A percentile compares a stretch with the other conserved stretches of the same genome.
phyloP scores from a whole-genome alignment of 2,113 vertebrate species.

The Alces alces region DNA sequence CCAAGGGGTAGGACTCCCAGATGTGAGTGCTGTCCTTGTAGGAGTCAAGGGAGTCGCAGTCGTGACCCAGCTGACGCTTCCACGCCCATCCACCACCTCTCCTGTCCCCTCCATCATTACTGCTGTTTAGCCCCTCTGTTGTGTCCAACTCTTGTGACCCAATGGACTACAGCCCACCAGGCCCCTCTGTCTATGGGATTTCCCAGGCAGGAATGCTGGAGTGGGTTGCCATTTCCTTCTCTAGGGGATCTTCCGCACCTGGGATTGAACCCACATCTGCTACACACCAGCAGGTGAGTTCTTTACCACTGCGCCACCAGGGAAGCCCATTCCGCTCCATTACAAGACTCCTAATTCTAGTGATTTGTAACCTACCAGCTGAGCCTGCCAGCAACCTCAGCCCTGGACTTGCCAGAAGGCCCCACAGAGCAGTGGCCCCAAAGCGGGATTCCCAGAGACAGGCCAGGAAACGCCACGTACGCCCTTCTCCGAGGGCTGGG shows the following conservation, averaged over 20 bases:
- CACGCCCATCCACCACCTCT: neutral
- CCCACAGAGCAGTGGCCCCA: neutral
- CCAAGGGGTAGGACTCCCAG: neutral
- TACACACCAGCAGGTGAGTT: neutral
- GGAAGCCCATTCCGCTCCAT: neutral
- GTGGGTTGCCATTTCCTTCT: neutral
- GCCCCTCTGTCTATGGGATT: neutral
- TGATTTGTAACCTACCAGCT: neutral
- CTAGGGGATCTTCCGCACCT: neutral
- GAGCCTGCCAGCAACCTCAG: neutral
- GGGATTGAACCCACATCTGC: neutral
- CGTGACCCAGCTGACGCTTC: neutral
- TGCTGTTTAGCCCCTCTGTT: neutral
- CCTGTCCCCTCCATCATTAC: neutral
- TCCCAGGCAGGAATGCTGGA: neutral
- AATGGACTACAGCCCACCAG: neutral
- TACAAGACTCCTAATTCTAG: neutral
- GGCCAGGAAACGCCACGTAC: neutral
- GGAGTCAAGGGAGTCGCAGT: neutral
- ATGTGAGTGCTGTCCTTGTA: neutral
- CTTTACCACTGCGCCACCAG: neutral
- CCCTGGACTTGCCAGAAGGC: neutral
- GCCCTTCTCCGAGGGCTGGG: rapidly evolving
- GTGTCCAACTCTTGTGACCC: neutral
- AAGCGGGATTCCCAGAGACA: neutral